Percentiles rank a stretch among this genome's conserved stretches.
Conservation (phyloP, 2,113 vertebrate genomes). For the Strix aluco region DNA sequence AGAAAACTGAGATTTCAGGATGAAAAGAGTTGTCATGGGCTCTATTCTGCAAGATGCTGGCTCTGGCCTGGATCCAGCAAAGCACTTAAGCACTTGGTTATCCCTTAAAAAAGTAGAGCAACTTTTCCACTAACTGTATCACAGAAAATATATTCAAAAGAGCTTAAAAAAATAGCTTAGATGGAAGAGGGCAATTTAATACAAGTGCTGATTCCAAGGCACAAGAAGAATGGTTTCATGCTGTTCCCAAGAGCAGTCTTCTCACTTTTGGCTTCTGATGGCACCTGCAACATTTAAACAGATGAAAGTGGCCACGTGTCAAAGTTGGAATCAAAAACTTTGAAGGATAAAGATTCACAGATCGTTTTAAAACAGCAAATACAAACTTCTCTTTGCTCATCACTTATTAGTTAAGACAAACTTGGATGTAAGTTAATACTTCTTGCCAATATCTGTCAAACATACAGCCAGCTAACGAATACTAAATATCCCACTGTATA, state of each 20-base stretch:
- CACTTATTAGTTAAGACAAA: constrained; percentile 23
- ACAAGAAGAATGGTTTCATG: neutral
- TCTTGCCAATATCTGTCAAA: constrained; percentile 40
- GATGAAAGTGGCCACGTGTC: neutral
- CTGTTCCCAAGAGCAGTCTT: neutral
- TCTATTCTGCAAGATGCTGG: constrained; percentile 27
- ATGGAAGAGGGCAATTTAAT: neutral
- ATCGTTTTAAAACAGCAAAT: neutral
- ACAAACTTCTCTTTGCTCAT: constrained; percentile 23
- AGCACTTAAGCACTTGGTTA: constrained; percentile 6
- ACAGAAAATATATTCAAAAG: neutral
- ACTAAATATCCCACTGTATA: neutral
- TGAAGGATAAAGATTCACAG: neutral
- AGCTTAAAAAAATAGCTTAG: neutral
- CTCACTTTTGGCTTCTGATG: neutral
- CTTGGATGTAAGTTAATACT: neutral
- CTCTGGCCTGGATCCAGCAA: constrained; percentile 43
- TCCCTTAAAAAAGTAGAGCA: neutral
- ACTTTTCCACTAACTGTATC: neutral
- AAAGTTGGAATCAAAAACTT: neutral
- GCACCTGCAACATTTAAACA: neutral
- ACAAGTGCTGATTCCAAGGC: neutral
- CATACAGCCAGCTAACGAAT: neutral
- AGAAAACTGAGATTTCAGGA: constrained; percentile 34
- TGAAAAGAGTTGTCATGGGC: constrained; percentile 7